Base-by-base conservation (phyloP, 2,113 vertebrate genomes). In the Neotoma lepida region DNA sequence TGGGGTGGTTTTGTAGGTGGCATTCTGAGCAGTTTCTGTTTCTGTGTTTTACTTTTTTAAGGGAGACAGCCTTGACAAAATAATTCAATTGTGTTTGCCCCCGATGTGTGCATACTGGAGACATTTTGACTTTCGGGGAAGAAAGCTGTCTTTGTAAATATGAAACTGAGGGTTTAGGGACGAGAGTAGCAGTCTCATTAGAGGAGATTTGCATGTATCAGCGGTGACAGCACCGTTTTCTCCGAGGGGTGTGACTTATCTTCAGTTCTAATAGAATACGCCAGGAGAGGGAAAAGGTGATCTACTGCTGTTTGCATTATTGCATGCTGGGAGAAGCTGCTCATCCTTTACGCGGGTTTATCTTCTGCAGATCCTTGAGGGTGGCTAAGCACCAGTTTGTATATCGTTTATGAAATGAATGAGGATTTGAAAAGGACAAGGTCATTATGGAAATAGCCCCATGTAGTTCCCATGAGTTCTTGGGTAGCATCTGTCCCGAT, bases 261-360 rank as follows among this genome's bases (percentile, higher is more conserved):
- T 86, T 87, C 28, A 41, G 39, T 73, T 51, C 77, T 94, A 56
- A 90, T 84, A 66, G 91, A 88, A 70, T 96, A 81, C 77, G 92
- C 89, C 88, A 61, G 82, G 77, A 58, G 85, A 86, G 20, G 35
- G 24, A 58, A 86, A 77, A 85, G 89, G 85, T 93, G 86, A 76
- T 95, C 35, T 80, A 70, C 92, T 95, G 95, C 56, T 66, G 94
- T 93, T 96, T 91, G 89, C 81, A 35, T 95, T 70, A 46, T 84
- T 89, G 61, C 76, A 88, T 94, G 85, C 94, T 17, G 1, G 73
- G 76, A 88, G 88, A 70, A 73, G 66, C 91, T 86, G 85, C 90
- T 92, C 56, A 41, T 33, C 20, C 51, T 58, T 87, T 73, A 44
- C 0, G 24, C n/a, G 88, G 54, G 95, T 95, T 95, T 96, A 91